phyloP scores from a whole-genome alignment of 2,113 vertebrate species.

The Hassar affinis region DNA sequence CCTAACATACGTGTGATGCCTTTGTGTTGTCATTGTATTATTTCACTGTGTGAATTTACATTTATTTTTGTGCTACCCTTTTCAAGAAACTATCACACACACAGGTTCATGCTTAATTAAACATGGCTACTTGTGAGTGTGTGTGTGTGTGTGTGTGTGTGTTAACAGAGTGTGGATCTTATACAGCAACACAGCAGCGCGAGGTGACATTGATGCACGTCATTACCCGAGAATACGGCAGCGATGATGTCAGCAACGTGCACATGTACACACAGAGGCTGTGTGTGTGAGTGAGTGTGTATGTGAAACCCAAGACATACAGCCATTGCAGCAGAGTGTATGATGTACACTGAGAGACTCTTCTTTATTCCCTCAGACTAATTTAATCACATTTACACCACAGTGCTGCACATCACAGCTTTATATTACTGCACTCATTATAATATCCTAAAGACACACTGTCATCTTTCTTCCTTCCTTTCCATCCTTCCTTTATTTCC shows the following conservation, averaged over 20 bases:
- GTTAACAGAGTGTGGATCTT: background rate
- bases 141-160: background rate
- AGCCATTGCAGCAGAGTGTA: background rate
- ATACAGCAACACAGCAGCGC: background rate
- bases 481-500: background rate
- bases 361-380: background rate
- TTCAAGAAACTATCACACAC: background rate
- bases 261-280: background rate
- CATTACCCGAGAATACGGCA: background rate
- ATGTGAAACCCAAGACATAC: background rate
- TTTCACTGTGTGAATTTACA: background rate
- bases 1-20: too few relatives aligned
- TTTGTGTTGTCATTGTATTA: too few relatives aligned
- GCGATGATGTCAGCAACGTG: background rate
- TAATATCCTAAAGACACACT: too few relatives aligned
- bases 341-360: background rate
- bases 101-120: background rate
- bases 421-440: too few relatives aligned
- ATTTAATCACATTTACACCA: background rate
- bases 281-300: background rate
- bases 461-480: background rate
- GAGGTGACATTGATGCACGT: constrained; percentile 14
- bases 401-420: too few relatives aligned
- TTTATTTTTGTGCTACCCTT: background rate
- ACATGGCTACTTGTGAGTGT: background rate